Conservation (phyloP, 2,888 invertebrate genomes). For the Bruchidius siliquastri region DNA sequence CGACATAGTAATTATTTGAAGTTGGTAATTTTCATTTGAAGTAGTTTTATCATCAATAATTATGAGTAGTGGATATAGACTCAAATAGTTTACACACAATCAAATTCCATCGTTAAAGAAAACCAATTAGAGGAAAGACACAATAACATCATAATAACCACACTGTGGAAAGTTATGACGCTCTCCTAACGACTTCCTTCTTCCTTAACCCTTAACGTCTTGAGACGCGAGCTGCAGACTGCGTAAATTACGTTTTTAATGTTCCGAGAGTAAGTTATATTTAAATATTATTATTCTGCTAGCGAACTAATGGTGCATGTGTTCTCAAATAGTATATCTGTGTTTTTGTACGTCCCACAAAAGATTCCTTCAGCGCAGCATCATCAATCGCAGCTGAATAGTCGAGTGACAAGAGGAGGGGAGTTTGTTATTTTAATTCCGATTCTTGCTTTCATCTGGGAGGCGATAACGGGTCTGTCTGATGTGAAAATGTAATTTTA, state of each 20-base stretch:
- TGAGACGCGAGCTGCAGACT: not conserved
- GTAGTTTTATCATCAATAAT: too few species aligned
- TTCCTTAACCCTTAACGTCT: not conserved
- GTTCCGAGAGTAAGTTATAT: not conserved
- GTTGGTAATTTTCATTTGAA: too few species aligned
- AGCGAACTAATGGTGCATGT: conserved; percentile 2
- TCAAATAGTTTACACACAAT: not conserved
- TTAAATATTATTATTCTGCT: not conserved
- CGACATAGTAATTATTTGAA: too few species aligned
- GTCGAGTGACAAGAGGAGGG: conserved; percentile 18
- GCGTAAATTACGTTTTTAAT: not conserved
- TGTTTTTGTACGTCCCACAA: conserved; percentile 9
- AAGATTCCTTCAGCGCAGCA: conserved; percentile 5
- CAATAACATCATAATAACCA: not conserved
- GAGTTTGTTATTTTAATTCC: conserved; percentile 22
- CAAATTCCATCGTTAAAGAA: not conserved
- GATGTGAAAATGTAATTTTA: not conserved
- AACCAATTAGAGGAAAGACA: not conserved
- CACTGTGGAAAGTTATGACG: not conserved
- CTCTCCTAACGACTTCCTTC: not conserved
- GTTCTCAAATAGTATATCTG: not conserved
- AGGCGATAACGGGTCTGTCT: conserved; percentile 13
- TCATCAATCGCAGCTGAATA: conserved; percentile 19
- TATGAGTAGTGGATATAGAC: not conserved
- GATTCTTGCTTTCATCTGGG: conserved; percentile 14